These are phyloP conservation scores for Archivesica marissinica DNA, from an alignment of 1,140 invertebrate genomes.

Conservation along the genomic window DNA sequence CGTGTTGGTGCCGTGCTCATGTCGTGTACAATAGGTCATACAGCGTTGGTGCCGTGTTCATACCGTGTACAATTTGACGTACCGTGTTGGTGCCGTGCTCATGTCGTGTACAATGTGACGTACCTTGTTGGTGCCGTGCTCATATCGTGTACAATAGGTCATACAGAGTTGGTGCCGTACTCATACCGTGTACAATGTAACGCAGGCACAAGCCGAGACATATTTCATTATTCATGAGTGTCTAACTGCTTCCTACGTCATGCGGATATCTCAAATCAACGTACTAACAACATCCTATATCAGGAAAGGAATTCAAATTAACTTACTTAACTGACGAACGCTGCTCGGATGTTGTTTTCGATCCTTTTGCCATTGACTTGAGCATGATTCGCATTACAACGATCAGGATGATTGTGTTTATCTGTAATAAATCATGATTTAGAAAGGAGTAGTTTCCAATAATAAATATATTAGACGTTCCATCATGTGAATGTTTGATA, in stretches of 20 bases:
- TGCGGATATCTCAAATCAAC: not conserved
- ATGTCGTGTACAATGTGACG: too few species aligned
- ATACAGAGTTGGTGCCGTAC: too few species aligned
- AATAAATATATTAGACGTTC: not conserved
- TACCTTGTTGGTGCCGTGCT: too few species aligned
- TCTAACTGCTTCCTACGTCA: not conserved
- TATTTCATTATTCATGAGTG: not conserved
- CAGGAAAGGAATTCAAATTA: not conserved
- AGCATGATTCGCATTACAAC: slow-evolving; percentile 76
- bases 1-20: too few species aligned
- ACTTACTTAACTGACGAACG: slow-evolving; percentile 71
- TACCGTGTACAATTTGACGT: too few species aligned
- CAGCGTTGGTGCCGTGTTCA: too few species aligned
- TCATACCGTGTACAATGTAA: too few species aligned
- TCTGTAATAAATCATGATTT: slow-evolving; percentile 62
- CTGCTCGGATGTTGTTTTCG: slow-evolving; percentile 69
- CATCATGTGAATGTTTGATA: not conserved
- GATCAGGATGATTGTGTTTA: slow-evolving; percentile 75
- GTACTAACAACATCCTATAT: not conserved
- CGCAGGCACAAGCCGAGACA: too few species aligned
- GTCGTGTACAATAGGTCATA: too few species aligned
- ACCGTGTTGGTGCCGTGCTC: too few species aligned
- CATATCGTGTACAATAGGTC: too few species aligned
- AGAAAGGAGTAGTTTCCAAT: not conserved
- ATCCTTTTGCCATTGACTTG: slow-evolving; percentile 67